Base-by-base conservation (phyloP, 1,140 invertebrate species). In the Ctenoplectra terminalis region DNA sequence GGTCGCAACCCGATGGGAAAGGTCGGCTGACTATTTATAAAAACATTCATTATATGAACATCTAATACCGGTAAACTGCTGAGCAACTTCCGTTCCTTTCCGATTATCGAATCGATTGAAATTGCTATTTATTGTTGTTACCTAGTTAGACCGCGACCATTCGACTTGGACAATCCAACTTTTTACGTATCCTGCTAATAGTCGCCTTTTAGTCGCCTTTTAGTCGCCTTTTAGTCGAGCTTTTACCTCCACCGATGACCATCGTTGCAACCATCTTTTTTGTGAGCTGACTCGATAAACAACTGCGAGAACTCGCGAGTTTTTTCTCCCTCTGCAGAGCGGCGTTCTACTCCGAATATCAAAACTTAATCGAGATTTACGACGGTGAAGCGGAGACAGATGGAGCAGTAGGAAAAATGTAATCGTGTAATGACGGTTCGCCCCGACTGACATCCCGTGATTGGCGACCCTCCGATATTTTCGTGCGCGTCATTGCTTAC, bases 351-450 rank as follows among this genome's bases (percentile, higher is more conserved):
- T 86, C 60, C 58, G 83, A 83, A 81, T 85, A 88, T 88, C 86
- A 79, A 88, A 88, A 85, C 58, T 85, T 87, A 82, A 88, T 88
- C 73, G 79, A 87, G 86, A 88, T 88, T 88, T 88, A 88, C 86
- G 87, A 70, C 37, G 61, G 54, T 48, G 76, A 85, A 73, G 29
- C 54, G 63, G 66, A 83, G 87, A 88, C 76, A 67, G 67, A 87
- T 88, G 73, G 89, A 84, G 79, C 74, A 73, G 74, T 37, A 54
- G 72, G 69, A 84, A 84, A 88, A 91, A 90, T 91, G 88, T 91
- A 91, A 91, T 91, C 90, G 88, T 84, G 89, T 91, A 91, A 91
- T 90, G 90, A 91, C 90, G 88, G 88, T 82, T 87, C 83, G 85
- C 84, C 84, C 84, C 77, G 74, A 37, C 72, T 87, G 86, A 87